Evolutionary conservation across 2,113 vertebrate genomes (phyloP), one percentile per base, ranked within the genome.

Genomic region (Pardalotus punctatus): DNA sequence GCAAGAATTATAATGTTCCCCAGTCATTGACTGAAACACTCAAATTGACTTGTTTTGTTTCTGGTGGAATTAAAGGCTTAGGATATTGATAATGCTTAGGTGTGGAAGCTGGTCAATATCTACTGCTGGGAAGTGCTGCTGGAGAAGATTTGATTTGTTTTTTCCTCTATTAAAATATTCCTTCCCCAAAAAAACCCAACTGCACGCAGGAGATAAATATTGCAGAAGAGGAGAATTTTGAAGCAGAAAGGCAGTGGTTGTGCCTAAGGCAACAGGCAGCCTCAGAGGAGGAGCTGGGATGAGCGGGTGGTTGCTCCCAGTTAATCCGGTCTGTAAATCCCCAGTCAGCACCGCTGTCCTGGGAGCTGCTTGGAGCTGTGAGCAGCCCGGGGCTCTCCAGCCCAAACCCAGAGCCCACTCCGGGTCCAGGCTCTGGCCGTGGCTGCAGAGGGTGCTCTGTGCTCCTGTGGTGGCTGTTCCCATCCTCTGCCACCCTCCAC

Each of bases 361-460:
- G 83, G 36, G 57, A 92, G 73, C 60, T 73, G 65, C 42, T 2
- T 3, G n/a, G 7, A 24, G 62, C 62, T 67, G 14, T 8, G 20
- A 66, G 10, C 9, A 28, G 51, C 58, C n/a, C 6, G 5, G 50
- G 31, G 36, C 45, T 84, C 60, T 57, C 13, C 20, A 29, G 0
- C 31, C 35, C n/a, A 22, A 16, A 4, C 31, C 23, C 12, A 4
- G 45, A 38, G 25, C 28, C 22, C 62, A 1, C 4, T 17, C 5
- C 67, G 17, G 12, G 35, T 0, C 35, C 48, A 13, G 62, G 43
- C 13, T 29, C 17, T 31, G 71, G 22, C 70, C 81, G 35, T 5
- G 50, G 93, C 71, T 86, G 82, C 93, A 88, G 94, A 92, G 79
- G 76, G 38, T 77, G 85, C 85, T 70, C 74, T 70, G 56, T 79